A percentile compares a stretch with the other conserved stretches of the same genome.
Evolutionary conservation across 2,888 invertebrate genomes (phyloP).

Genomic region (Drosophila phalerata): DNA sequence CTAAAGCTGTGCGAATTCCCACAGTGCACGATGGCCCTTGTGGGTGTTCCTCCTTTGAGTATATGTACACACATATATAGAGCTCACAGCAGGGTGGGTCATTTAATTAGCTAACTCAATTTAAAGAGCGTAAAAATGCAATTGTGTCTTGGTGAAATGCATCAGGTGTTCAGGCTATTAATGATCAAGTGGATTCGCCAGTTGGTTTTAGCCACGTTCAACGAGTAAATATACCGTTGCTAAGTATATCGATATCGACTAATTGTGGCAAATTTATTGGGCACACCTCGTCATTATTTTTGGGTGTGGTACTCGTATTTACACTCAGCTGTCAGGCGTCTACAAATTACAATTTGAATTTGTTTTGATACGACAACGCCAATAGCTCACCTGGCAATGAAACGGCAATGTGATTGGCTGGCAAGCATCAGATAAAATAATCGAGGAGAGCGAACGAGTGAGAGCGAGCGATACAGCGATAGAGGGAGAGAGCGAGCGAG

Average conservation of each 20-base stretch:
- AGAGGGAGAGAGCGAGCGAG: slow-evolving; percentile 10
- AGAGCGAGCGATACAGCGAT: slow-evolving; percentile 2
- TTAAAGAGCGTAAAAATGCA: slow-evolving; percentile 75
- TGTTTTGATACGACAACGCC: slow-evolving; percentile 61
- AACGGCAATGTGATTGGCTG: slow-evolving; percentile 74
- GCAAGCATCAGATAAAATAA: slow-evolving; percentile 71
- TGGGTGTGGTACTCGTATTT: slow-evolving; percentile 62
- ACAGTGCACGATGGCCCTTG: slow-evolving; percentile 51
- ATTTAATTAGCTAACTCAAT: slow-evolving; percentile 78
- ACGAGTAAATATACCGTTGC: neutral
- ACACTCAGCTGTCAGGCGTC: slow-evolving; percentile 26
- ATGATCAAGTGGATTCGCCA: slow-evolving; percentile 28
- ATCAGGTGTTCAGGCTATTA: slow-evolving; percentile 71
- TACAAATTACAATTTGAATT: slow-evolving; percentile 45
- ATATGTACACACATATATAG: neutral
- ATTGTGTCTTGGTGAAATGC: slow-evolving; percentile 50
- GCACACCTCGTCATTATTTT: slow-evolving; percentile 55
- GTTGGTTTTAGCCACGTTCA: neutral
- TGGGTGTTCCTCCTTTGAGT: slow-evolving; percentile 4
- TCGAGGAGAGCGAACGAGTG: slow-evolving; percentile 52
- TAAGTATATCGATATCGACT: slow-evolving; percentile 1
- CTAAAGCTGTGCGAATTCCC: slow-evolving; percentile 73
- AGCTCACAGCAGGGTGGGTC: slow-evolving; percentile 38
- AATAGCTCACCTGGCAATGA: slow-evolving; percentile 75
- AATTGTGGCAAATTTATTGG: slow-evolving; percentile 27